Base-by-base conservation (phyloP, 2,888 invertebrate genomes). In the Drosophila leonis region DNA sequence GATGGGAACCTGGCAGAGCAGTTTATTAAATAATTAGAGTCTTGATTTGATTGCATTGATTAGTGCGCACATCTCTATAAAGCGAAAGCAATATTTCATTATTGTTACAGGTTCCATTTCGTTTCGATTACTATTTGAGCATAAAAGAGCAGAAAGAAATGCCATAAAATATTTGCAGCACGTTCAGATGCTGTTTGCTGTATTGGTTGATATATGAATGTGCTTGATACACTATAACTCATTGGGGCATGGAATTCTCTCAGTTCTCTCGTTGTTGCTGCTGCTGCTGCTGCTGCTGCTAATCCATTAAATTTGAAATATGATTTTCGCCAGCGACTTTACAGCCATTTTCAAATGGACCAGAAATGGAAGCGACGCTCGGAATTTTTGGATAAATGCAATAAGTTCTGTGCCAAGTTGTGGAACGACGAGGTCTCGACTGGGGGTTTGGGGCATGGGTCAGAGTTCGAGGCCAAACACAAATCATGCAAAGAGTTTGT, bases 301-400 rank as follows among this genome's bases (percentile, higher is more conserved):
- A 83, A 80, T 87, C 84, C 83, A 83, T 83, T 83, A 80, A 78
- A 75, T 75, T 75, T 83, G 80, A 83, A 73, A 80, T 82, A 83
- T 86, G 78, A 65, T 85, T 67, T 69, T 54, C 54, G 67, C 54
- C 35, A 55, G 57, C 52, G 65, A 64, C 49, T 63, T 67, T 56
- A 35, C 27, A 65, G 24, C 52, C 37, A 66, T 62, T 62, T 62
- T 55, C 51, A 49, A 33, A 37, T 57, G 68, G 52, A 29, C 29
- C 60, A 57, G 18, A 49, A 65, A 66, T 61, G 65, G 55, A 49
- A 49, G 59, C 65, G 51, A 39, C 37, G 60, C 57, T 69, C n/a
- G 18, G 44, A 61, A 46, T 49, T 71, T 71, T 68, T 35, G 72
- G 64, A 77, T 68, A 75, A 75, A 70, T 79, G 75, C 61, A 69